phyloP scores from a whole-genome alignment of 2,113 vertebrate species.

The Poeciliopsis turrubarensis region DNA sequence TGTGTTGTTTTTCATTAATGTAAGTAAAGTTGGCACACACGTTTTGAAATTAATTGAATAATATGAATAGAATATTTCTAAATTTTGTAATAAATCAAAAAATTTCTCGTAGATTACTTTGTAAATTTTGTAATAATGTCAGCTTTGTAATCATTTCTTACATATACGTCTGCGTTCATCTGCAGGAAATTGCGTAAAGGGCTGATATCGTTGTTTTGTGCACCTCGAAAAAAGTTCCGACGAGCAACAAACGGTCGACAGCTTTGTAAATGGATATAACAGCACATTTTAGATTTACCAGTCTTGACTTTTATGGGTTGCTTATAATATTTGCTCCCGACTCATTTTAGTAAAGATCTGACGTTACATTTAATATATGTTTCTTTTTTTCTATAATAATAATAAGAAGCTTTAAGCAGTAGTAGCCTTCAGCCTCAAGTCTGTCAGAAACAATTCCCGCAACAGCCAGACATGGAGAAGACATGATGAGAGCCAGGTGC shows the following conservation, averaged over 20 bases:
- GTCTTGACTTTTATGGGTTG: too few relatives aligned
- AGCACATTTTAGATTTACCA: too few relatives aligned
- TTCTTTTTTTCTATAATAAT: background rate
- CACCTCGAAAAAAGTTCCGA: slow-evolving; percentile 42
- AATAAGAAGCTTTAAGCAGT: slow-evolving; percentile 12
- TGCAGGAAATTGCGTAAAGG: slow-evolving; percentile 43
- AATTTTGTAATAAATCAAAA: too few relatives aligned
- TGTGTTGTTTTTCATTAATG: too few relatives aligned
- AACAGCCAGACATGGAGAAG: slow-evolving; percentile 25
- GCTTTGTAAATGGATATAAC: too few relatives aligned
- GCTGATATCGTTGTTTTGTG: slow-evolving; percentile 48
- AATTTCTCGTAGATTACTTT: too few relatives aligned
- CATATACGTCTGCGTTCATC: background rate
- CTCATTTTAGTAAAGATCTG: background rate
- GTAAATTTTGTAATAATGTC: too few relatives aligned
- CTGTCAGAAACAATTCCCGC: slow-evolving; percentile 4
- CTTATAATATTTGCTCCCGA: background rate
- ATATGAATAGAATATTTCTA: too few relatives aligned
- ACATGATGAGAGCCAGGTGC: slow-evolving; percentile 40
- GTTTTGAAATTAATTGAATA: too few relatives aligned
- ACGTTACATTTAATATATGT: background rate
- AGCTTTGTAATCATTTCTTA: background rate
- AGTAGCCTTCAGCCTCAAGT: slow-evolving; percentile 15
- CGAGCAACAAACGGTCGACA: slow-evolving; percentile 9
- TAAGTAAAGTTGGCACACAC: too few relatives aligned